Conservation (phyloP, 2,888 invertebrate species). For the Morpho achilles region DNA sequence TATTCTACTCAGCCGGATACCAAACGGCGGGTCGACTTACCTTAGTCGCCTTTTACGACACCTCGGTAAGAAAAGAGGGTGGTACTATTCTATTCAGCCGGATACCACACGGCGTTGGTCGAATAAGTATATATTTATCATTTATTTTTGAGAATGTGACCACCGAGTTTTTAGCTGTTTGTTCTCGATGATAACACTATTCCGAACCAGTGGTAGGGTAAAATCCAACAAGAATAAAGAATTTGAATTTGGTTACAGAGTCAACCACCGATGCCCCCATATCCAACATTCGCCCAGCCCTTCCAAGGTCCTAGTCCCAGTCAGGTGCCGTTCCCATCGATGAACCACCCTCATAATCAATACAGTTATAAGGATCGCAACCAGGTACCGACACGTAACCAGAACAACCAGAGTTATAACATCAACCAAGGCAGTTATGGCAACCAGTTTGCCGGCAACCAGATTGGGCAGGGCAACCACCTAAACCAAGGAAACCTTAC, state of each 20-base stretch:
- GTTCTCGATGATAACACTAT: too few species aligned
- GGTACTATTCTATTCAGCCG: too few species aligned
- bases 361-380: conserved; percentile 22
- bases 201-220: too few species aligned
- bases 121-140: too few species aligned
- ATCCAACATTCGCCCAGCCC: conserved; percentile 47
- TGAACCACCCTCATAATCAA: conserved; percentile 40
- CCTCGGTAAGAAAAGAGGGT: too few species aligned
- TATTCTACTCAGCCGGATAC: too few species aligned
- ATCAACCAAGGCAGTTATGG: conserved; percentile 18
- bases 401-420: conserved; percentile 11
- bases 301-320: conserved; percentile 41
- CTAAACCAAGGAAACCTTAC: conserved; percentile 36
- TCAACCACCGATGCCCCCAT: conserved; percentile 48
- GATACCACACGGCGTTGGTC: too few species aligned
- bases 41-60: too few species aligned
- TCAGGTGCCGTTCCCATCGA: conserved; percentile 52
- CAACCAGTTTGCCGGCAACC: conserved; percentile 7
- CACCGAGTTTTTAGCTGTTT: too few species aligned
- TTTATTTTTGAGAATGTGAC: too few species aligned
- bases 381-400: conserved; percentile 12
- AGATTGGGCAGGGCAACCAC: conserved; percentile 24
- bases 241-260: conserved; percentile 30
- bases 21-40: too few species aligned
- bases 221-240: too few species aligned